Conservation (phyloP, 2,888 invertebrate species). For the Acanthoscelides obtectus region DNA sequence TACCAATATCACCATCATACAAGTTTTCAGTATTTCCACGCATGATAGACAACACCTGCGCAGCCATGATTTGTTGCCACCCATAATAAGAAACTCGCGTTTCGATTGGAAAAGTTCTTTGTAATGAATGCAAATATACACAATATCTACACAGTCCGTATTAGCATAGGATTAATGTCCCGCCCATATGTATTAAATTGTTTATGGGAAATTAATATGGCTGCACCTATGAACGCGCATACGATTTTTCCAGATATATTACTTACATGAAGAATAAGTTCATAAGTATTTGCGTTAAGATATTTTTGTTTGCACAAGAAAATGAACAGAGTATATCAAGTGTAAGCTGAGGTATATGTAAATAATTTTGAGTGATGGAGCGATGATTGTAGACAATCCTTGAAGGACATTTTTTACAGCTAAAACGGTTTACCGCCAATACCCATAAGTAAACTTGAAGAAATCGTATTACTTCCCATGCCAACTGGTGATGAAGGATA, state of each 20-base stretch:
- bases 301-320: neutral
- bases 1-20: no score
- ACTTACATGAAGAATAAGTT: neutral
- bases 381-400: no score
- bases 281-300: neutral
- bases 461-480: no score
- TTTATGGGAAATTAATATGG: slow-evolving; percentile 2
- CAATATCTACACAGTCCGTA: slow-evolving; percentile 4
- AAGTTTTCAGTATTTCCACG: neutral
- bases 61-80: slow-evolving; percentile 2
- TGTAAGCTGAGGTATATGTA: no score
- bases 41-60: neutral
- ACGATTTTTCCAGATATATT: neutral
- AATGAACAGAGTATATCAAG: neutral
- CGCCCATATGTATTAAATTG: slow-evolving; percentile 2
- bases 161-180: slow-evolving; percentile 1
- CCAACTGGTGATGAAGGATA: no score
- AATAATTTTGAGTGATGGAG: no score
- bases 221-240: neutral
- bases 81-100: slow-evolving; percentile 4
- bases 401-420: no score
- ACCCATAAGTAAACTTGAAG: no score
- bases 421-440: no score
- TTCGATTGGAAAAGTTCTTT: slow-evolving; percentile 7
- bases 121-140: slow-evolving; percentile 8